Conservation (phyloP, 2,888 invertebrate species). For the Drosophila mulleri region DNA sequence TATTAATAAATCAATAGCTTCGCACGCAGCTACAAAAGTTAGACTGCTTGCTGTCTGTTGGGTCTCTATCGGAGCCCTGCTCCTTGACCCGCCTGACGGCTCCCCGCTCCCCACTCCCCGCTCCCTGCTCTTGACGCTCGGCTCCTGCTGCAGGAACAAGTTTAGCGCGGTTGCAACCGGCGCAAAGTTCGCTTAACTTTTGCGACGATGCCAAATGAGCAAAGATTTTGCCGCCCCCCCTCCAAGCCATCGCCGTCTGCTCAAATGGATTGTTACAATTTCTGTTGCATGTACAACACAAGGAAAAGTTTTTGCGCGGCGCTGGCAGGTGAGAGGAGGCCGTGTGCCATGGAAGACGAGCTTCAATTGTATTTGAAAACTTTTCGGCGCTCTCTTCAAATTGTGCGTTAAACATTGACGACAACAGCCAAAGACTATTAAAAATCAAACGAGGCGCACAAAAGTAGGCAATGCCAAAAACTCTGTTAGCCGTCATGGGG, state of each 20-base stretch:
- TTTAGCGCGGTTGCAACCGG: slow-evolving; percentile 72
- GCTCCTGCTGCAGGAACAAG: slow-evolving; percentile 44
- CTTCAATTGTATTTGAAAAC: slow-evolving; percentile 59
- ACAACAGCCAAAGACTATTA: slow-evolving; percentile 62
- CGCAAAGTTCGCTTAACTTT: slow-evolving; percentile 71
- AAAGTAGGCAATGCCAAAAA: slow-evolving; percentile 69
- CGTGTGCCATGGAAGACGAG: slow-evolving; percentile 11
- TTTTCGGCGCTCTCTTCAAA: slow-evolving; percentile 69
- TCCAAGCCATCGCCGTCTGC: background rate
- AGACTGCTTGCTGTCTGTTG: slow-evolving; percentile 25
- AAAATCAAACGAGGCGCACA: slow-evolving; percentile 72
- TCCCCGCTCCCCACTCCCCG: background rate
- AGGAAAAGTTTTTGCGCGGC: slow-evolving; percentile 27
- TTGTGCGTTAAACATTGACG: slow-evolving; percentile 73
- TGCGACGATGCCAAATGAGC: slow-evolving; percentile 63
- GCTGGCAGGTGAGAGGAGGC: background rate
- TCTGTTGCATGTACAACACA: slow-evolving; percentile 59
- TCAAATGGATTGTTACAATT: slow-evolving; percentile 52
- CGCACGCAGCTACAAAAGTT: slow-evolving; percentile 64
- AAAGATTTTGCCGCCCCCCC: slow-evolving; percentile 29
- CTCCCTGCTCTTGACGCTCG: background rate
- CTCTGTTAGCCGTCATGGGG: background rate
- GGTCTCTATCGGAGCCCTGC: background rate
- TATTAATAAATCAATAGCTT: slow-evolving; percentile 77
- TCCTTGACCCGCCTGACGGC: background rate